Evolutionary conservation across 2,797 vertebrate species (phyloP).

Genomic region (Cyclura pinguis): DNA sequence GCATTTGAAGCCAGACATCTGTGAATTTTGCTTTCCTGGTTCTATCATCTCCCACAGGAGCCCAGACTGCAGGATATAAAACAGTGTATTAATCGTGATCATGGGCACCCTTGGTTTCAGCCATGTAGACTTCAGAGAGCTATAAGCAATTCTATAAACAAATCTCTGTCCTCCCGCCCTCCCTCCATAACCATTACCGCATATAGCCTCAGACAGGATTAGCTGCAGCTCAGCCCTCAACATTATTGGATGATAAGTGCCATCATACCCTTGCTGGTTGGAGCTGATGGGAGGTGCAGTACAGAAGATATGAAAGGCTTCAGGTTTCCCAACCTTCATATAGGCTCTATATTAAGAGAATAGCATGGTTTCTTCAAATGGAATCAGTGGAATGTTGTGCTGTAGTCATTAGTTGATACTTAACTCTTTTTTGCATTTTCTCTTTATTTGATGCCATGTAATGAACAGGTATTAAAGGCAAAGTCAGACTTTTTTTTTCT

Average conservation of each 20-base stretch:
- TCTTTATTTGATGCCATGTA: background rate
- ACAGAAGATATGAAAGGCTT: background rate
- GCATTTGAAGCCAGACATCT: background rate
- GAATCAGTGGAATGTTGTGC: background rate
- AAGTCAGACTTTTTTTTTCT: too few relatives aligned
- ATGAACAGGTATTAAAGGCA: too few relatives aligned
- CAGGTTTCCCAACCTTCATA: background rate
- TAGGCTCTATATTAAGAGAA: background rate
- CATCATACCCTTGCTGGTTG: background rate
- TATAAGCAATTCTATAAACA: slow-evolving; percentile 40
- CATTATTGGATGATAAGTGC: background rate
- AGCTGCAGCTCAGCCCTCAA: background rate
- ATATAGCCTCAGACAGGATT: background rate
- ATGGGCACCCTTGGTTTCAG: slow-evolving; percentile 23
- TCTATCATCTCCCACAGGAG: slow-evolving; percentile 16
- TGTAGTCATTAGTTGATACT: background rate
- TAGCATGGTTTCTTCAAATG: background rate
- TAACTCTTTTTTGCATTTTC: background rate
- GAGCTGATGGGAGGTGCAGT: background rate
- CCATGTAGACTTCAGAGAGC: slow-evolving; percentile 3
- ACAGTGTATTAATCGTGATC: too few relatives aligned
- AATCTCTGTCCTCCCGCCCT: background rate
- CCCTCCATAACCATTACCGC: background rate
- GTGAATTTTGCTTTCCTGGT: background rate
- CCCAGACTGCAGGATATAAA: background rate